These are phyloP conservation scores for Meloidogyne hapla DNA, from an alignment of 1,140 invertebrate genomes.

Conservation along the genomic window DNA sequence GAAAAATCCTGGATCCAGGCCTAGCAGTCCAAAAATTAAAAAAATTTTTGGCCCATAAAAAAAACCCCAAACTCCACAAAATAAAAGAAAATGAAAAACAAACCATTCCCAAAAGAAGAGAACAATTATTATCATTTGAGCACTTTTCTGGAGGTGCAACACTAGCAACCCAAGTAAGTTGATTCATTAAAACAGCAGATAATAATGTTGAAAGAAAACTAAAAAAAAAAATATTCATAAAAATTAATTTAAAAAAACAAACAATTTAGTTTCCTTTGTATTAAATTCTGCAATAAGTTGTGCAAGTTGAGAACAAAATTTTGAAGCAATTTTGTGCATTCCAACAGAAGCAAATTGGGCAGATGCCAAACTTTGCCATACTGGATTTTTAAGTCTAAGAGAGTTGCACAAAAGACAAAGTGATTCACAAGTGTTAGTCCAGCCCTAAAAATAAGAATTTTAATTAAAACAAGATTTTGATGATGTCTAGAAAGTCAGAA, in stretches of 20 bases:
- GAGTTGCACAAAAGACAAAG: constrained; percentile 45
- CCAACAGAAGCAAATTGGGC: constrained; percentile 22
- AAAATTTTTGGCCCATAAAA: too few relatives aligned
- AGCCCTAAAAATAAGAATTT: too few relatives aligned
- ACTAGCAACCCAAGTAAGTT: constrained; percentile 44
- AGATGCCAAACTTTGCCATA: constrained; percentile 35
- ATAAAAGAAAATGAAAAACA: background rate
- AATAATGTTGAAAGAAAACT: constrained; percentile 47
- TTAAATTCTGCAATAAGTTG: constrained; percentile 32
- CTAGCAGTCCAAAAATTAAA: too few relatives aligned
- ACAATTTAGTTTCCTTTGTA: constrained; percentile 51
- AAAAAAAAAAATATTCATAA: constrained; percentile 25
- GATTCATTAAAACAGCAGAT: constrained; percentile 47
- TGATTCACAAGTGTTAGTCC: constrained; percentile 29
- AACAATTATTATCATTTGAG: constrained; percentile 26
- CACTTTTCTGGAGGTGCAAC: constrained; percentile 42
- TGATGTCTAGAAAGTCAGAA: too few relatives aligned
- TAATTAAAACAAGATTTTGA: too few relatives aligned
- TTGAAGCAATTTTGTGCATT: constrained; percentile 12
- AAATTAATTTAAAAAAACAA: constrained; percentile 9
- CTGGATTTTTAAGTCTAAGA: constrained; percentile 29
- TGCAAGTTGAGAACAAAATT: constrained; percentile 37
- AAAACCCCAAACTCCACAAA: too few relatives aligned
- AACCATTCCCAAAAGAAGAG: constrained; percentile 43
- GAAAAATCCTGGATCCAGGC: too few relatives aligned